These are phyloP conservation scores for Hyperopisus bebe DNA, from an alignment of 2,113 vertebrate species.

Conservation along the genomic window DNA sequence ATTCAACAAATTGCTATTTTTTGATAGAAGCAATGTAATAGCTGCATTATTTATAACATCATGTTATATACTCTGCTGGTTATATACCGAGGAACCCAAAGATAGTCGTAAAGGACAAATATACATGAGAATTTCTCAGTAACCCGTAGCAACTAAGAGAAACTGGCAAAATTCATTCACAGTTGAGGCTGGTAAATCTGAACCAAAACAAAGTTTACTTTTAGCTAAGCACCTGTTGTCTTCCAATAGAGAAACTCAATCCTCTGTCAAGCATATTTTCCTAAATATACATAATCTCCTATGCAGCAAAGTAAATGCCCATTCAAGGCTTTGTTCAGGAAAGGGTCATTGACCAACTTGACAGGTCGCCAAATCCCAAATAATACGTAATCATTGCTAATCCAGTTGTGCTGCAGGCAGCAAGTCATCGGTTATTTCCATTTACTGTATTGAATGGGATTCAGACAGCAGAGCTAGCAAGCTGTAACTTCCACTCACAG, in stretches of 20 bases:
- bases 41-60: not conserved
- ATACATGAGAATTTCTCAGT: conserved; percentile 4
- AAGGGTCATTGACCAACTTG: conserved; percentile 42
- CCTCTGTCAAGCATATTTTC: not conserved
- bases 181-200: not conserved
- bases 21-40: not conserved
- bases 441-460: conserved; percentile 60
- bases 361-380: conserved; percentile 43
- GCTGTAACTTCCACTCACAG: conserved; percentile 40
- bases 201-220: not conserved
- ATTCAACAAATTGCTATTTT: not conserved
- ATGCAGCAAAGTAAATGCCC: conserved; percentile 38
- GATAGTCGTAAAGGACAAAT: not conserved
- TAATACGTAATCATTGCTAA: conserved; percentile 55
- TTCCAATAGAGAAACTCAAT: not conserved
- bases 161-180: not conserved
- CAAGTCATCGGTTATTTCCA: conserved; percentile 54
- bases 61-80: not conserved
- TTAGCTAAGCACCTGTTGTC: not conserved
- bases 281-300: conserved; percentile 7
- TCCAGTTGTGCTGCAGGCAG: conserved; percentile 51
- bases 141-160: conserved; percentile 2
- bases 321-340: conserved; percentile 44
- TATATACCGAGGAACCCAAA: not conserved
- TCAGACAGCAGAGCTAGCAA: conserved; percentile 42